Evolutionary conservation across 37 sponge, comb jelly and placozoan species (phyloP).

Genomic region (Spongia lamella): DNA sequence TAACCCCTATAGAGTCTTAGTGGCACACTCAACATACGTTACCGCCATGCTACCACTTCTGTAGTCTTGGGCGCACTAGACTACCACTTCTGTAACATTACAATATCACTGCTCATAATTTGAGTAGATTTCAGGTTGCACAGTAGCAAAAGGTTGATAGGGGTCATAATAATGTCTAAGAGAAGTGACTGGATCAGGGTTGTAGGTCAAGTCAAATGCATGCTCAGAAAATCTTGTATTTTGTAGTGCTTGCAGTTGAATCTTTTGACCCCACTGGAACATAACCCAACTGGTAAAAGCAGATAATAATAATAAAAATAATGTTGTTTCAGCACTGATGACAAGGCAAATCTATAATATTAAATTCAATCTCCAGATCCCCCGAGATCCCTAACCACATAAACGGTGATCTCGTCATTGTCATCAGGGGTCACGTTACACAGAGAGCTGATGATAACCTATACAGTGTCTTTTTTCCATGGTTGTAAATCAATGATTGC

Average conservation of each 20-base stretch:
- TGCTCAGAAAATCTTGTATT: slow-evolving; percentile 17
- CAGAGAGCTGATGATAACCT: slow-evolving; percentile 43
- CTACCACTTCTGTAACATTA: slow-evolving; percentile 65
- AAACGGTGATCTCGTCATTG: slow-evolving; percentile 36
- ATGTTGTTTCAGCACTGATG: slow-evolving; percentile 53
- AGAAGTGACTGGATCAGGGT: slow-evolving; percentile 41
- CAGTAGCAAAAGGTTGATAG: slow-evolving; percentile 23
- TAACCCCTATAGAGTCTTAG: slow-evolving; percentile 65
- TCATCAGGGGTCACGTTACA: slow-evolving; percentile 52
- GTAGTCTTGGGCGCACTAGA: slow-evolving; percentile 45
- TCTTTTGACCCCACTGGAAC: neutral
- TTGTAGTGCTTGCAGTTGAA: neutral
- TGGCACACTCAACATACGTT: slow-evolving; percentile 41
- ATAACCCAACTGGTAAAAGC: slow-evolving; percentile 9
- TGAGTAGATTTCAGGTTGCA: slow-evolving; percentile 16
- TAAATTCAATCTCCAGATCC: slow-evolving; percentile 37
- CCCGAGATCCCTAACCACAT: slow-evolving; percentile 27
- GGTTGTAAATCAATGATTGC: slow-evolving; percentile 30
- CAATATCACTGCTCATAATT: slow-evolving; percentile 39
- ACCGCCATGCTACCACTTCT: slow-evolving; percentile 83
- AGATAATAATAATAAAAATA: slow-evolving; percentile 41
- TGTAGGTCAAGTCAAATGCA: slow-evolving; percentile 31
- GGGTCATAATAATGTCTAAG: slow-evolving; percentile 56
- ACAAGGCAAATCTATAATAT: slow-evolving; percentile 62
- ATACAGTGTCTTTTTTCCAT: slow-evolving; percentile 37